Evolutionary conservation across 2,797 vertebrate genomes (phyloP), one percentile per base, ranked within the genome.

Genomic region (Pristis pectinata): DNA sequence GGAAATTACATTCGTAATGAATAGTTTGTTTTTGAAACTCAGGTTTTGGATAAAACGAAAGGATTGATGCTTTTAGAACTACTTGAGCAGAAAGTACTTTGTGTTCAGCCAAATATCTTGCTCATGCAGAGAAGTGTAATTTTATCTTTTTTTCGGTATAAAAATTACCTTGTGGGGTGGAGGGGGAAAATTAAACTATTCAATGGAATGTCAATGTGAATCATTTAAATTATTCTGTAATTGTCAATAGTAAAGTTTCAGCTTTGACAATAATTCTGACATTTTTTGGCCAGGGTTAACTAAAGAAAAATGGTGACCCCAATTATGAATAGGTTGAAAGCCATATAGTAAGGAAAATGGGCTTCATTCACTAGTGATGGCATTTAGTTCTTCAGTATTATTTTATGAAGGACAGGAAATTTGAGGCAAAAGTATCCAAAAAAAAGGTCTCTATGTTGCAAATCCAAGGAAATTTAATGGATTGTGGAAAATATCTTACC

Each of bases 401-500:
- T 89, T 34, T 61, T 22, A 89, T 34, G 85, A 56, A 64, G 34
- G 30, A 89, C 82, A n/a, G 34, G 59, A n/a, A 89, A 89, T 61
- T n/a, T 89, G 53, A 61, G 17, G 5, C 59, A 61, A 61, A 89
- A 89, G 5, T 89, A 56, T 85, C 1, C 85, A 17, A n/a, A 15
- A 41, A 80, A 34, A 44, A 82, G 44, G n/a, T 17, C 24, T n/a
- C 85, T 41, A 92, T 41, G 17, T 92, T 92, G 87, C 1, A 91
- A 89, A 41, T 37, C 24, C 34, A 92, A 61, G 37, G 59, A 37
- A 67, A 92, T 67, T n/a, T 64, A 92, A 41, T 67, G 6, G 61
- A 64, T 67, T 92, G 59, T 89, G 92, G 89, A 92, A 59, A 67
- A 59, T n/a, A 92, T 37, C 89, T 30, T 92, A 56, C 13, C 56